Conservation (phyloP, 2,888 invertebrate species). For the Notodonta ziczac region DNA sequence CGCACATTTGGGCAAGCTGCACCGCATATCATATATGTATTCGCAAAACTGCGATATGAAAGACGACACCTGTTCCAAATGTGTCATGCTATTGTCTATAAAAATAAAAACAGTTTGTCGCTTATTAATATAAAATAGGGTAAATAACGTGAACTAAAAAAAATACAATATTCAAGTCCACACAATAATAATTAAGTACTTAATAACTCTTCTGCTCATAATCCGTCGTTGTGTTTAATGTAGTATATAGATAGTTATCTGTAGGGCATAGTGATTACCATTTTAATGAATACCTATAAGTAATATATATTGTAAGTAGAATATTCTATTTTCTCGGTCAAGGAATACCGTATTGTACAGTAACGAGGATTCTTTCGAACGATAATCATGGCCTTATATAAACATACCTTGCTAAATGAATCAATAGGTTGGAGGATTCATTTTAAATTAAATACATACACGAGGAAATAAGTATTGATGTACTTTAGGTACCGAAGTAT, state of each 20-base stretch:
- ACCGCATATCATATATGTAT: no score
- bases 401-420: no score
- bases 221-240: constrained; percentile 4
- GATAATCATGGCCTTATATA: background rate
- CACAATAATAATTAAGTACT: background rate
- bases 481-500: no score
- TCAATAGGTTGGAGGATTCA: no score
- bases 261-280: background rate
- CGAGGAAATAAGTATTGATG: no score
- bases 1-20: no score
- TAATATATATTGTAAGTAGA: background rate
- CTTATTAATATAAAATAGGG: background rate
- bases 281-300: background rate
- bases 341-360: background rate
- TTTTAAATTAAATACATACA: no score
- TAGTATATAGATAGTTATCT: background rate
- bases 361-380: background rate
- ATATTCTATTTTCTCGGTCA: background rate
- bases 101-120: background rate
- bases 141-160: background rate
- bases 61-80: no score
- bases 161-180: background rate
- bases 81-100: no score
- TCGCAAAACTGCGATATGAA: no score
- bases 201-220: constrained; percentile 3